Evolutionary conservation across 2,113 vertebrate genomes (phyloP).

Genomic region (Euleptes europaea): DNA sequence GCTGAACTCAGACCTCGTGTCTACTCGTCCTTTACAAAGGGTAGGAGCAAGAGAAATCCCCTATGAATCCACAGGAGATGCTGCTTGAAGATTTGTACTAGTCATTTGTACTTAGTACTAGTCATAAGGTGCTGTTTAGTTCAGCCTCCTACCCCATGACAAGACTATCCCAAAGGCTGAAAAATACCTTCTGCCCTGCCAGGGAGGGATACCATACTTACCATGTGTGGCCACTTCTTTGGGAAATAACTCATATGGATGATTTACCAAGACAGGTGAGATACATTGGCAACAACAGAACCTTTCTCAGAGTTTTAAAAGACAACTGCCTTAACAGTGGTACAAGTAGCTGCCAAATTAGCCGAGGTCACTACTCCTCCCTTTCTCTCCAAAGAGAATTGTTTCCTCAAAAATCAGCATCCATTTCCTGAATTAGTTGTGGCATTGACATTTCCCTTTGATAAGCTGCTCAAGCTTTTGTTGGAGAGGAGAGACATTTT

Average conservation of each 20-base stretch:
- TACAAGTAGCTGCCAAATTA: not conserved
- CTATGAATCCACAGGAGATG: too few relatives aligned
- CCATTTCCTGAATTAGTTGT: not conserved
- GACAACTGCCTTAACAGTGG: not conserved
- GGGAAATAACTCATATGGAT: not conserved
- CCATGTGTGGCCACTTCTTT: not conserved
- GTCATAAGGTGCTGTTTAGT: not conserved
- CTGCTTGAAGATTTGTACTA: too few relatives aligned
- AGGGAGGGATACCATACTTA: not conserved
- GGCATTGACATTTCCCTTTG: not conserved
- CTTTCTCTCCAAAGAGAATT: constrained; percentile 2
- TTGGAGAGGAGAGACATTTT: not conserved
- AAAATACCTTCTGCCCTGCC: not conserved
- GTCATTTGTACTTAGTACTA: too few relatives aligned
- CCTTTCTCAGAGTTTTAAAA: not conserved
- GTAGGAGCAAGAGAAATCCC: too few relatives aligned
- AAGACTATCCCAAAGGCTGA: not conserved
- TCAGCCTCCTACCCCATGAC: not conserved
- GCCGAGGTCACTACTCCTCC: not conserved
- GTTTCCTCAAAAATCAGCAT: constrained; percentile 10
- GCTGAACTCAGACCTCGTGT: too few relatives aligned
- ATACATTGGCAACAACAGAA: too few relatives aligned
- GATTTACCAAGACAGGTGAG: not conserved
- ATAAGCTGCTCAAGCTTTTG: not conserved
- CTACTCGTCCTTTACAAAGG: too few relatives aligned